phyloP scores from a whole-genome alignment of 2,113 vertebrate species.

The Eulemur macaco region DNA sequence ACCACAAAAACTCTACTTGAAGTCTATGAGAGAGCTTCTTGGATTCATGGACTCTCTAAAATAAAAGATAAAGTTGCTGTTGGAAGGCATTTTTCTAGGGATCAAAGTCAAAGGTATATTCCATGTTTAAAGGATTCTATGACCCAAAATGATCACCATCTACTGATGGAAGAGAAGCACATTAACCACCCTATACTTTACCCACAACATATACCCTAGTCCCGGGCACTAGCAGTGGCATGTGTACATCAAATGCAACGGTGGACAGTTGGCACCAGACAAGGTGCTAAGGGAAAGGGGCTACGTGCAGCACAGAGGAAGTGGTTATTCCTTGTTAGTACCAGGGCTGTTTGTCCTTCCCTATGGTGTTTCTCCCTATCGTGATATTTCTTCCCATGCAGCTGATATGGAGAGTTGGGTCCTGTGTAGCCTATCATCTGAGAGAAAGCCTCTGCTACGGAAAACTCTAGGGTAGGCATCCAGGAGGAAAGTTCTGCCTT shows the following conservation, averaged over 20 bases:
- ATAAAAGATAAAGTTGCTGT: background rate
- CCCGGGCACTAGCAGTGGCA: background rate
- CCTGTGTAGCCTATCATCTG: background rate
- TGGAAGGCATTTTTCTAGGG: background rate
- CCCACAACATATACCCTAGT: accelerated
- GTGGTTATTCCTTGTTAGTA: background rate
- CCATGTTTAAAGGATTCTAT: background rate
- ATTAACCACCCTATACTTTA: too few relatives aligned
- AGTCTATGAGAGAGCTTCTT: background rate
- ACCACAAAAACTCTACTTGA: background rate
- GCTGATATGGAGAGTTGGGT: background rate
- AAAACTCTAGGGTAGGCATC: background rate
- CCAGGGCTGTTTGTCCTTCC: background rate
- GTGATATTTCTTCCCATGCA: background rate
- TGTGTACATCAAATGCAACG: background rate
- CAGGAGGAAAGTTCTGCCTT: background rate
- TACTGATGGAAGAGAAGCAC: background rate
- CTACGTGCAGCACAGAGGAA: background rate
- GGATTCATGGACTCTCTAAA: background rate
- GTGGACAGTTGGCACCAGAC: background rate
- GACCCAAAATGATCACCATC: background rate
- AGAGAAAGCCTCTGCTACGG: background rate
- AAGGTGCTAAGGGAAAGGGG: background rate
- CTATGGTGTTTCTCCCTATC: background rate
- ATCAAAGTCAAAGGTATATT: background rate